Percentiles rank a stretch among this genome's conserved stretches.
These are phyloP conservation scores for Anhinga anhinga DNA, from an alignment of 2,113 vertebrate genomes.

Conservation along the genomic window DNA sequence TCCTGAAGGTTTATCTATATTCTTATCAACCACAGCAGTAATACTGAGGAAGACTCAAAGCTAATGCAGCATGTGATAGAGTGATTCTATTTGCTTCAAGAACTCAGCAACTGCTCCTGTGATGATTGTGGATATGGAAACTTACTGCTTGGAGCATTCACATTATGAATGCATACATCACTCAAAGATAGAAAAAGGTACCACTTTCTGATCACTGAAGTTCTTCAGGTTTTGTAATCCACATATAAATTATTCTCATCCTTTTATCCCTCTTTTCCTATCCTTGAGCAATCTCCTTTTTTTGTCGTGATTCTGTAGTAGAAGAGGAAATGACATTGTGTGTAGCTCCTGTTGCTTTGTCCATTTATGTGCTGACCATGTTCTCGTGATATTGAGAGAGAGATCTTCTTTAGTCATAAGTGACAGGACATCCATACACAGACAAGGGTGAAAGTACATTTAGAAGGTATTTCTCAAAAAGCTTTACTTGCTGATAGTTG, in stretches of 20 bases:
- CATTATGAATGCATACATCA: slow-evolving; percentile 36
- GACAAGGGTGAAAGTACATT: not conserved
- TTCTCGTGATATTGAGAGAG: not conserved
- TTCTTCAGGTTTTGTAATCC: slow-evolving; percentile 49
- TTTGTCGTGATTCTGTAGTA: not conserved
- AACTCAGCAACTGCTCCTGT: slow-evolving; percentile 57
- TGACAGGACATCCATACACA: not conserved
- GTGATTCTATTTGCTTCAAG: slow-evolving; percentile 64
- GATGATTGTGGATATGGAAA: slow-evolving; percentile 53
- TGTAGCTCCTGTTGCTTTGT: not conserved
- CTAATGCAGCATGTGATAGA: slow-evolving; percentile 68
- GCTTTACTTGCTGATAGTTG: not conserved
- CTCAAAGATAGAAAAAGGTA: slow-evolving; percentile 30
- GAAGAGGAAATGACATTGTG: not conserved
- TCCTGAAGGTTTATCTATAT: slow-evolving; percentile 53
- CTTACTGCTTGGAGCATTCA: slow-evolving; percentile 52
- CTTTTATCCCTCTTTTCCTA: not conserved
- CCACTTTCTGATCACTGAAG: slow-evolving; percentile 35
- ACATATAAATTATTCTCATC: slow-evolving; percentile 4
- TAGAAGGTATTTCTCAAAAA: not conserved
- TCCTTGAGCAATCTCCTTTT: not conserved
- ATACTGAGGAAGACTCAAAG: slow-evolving; percentile 57
- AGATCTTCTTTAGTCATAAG: not conserved
- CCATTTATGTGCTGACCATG: not conserved
- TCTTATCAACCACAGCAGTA: slow-evolving; percentile 54